Conservation (phyloP, 2,113 vertebrate genomes). For the Arizona elegans region DNA sequence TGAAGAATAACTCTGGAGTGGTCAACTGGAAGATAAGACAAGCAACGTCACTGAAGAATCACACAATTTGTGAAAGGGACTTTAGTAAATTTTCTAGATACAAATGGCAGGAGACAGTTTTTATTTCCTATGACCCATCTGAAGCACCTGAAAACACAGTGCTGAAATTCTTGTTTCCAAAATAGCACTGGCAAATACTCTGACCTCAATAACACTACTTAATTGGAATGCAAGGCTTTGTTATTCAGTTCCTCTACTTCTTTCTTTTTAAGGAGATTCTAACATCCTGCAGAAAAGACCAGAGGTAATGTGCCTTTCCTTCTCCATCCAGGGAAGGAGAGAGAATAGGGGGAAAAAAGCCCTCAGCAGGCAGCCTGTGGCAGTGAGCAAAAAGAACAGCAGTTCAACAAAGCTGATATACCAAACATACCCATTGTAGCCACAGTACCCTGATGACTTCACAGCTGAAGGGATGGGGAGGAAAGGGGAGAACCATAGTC, state of each 20-base stretch:
- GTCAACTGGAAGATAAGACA: conserved; percentile 75
- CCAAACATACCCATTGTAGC: not conserved
- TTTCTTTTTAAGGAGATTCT: not conserved
- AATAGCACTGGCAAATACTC: not conserved
- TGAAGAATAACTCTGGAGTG: conserved; percentile 86
- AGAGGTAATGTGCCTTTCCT: not conserved
- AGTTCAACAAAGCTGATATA: not conserved
- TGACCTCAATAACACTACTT: rapidly evolving
- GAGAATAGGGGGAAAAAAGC: not conserved
- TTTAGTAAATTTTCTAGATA: not conserved
- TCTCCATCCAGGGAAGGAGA: not conserved
- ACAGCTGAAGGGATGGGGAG: not conserved
- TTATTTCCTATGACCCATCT: not conserved
- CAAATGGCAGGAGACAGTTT: not conserved
- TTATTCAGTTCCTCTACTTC: rapidly evolving
- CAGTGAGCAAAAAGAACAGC: not conserved
- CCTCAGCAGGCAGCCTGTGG: not conserved
- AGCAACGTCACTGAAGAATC: not conserved
- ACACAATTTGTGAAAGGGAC: not conserved
- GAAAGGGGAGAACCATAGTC: not conserved
- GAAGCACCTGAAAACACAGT: not conserved
- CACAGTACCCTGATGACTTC: not conserved
- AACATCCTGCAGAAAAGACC: not conserved
- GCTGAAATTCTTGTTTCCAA: not conserved
- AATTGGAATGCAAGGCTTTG: not conserved